These are phyloP conservation scores for Toxotes jaculatrix DNA, from an alignment of 2,113 vertebrate genomes.

Conservation along the genomic window DNA sequence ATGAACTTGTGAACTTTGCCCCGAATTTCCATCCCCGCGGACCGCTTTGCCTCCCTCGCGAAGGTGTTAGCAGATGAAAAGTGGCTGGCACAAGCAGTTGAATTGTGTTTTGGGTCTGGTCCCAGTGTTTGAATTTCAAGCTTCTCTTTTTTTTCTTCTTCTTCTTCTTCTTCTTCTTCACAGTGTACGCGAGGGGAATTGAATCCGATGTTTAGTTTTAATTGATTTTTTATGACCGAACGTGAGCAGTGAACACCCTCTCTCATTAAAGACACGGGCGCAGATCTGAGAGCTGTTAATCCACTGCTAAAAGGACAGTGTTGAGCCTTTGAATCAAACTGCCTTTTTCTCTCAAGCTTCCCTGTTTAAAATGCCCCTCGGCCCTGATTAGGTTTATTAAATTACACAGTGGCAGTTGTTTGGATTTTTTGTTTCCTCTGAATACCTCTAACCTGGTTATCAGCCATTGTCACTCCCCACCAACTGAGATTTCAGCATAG, in stretches of 20 bases:
- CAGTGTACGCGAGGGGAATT: constrained; percentile 26
- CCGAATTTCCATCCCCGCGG: constrained; percentile 28
- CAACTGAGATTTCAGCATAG: constrained; percentile 9
- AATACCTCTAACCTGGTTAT: constrained; percentile 42
- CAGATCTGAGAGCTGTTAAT: constrained; percentile 64
- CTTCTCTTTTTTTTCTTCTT: constrained; percentile 9
- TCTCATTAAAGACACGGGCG: constrained; percentile 45
- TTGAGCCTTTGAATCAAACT: constrained; percentile 38
- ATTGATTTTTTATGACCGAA: constrained; percentile 58
- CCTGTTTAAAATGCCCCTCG: constrained; percentile 31
- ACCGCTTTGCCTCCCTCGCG: constrained; percentile 12
- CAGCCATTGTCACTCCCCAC: constrained; percentile 9
- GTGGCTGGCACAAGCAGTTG: constrained; percentile 2
- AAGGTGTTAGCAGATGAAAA: constrained; percentile 55
- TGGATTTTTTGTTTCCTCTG: constrained; percentile 28
- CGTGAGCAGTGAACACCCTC: constrained; percentile 41
- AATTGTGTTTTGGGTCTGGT: constrained; percentile 54
- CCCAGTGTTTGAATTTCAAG: constrained; percentile 40
- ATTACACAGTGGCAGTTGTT: constrained; percentile 23
- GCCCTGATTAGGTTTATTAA: constrained; percentile 25
- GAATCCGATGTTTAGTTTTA: constrained; percentile 35
- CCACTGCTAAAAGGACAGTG: constrained; percentile 52
- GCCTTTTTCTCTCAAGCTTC: constrained; percentile 28
- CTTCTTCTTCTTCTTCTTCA: constrained; percentile 24
- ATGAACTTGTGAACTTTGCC: constrained; percentile 62